phyloP scores from a whole-genome alignment of 2,797 vertebrate species.

The Rhinoraja longicauda region DNA sequence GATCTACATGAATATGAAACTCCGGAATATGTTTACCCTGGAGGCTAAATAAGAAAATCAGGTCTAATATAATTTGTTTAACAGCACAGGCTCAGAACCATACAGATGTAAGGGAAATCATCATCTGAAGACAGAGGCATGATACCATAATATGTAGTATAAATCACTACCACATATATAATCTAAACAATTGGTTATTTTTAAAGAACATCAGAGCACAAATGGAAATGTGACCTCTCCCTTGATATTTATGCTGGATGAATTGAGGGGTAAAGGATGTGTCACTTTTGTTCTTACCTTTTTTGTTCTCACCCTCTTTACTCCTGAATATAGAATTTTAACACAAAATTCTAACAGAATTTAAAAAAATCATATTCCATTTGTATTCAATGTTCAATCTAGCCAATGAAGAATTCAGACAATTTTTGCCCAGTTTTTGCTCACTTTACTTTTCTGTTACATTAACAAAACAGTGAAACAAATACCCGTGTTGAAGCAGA shows the following conservation, averaged over 20 bases:
- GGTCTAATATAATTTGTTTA: not conserved
- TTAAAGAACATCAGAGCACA: not conserved
- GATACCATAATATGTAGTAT: not conserved
- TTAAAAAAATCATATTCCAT: not conserved
- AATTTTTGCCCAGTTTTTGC: not conserved
- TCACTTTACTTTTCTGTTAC: not conserved
- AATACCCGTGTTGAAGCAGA: not conserved
- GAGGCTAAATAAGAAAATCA: not conserved
- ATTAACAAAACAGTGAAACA: not conserved
- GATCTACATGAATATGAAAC: not conserved
- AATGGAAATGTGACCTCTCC: not conserved
- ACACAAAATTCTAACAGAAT: not conserved
- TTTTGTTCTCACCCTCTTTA: not conserved
- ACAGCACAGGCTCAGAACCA: not conserved
- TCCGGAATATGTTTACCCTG: conserved; percentile 19
- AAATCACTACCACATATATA: not conserved
- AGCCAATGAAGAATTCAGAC: not conserved
- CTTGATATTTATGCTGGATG: not conserved
- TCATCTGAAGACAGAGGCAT: not conserved
- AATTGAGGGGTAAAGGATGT: not conserved
- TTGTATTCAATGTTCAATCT: too few relatives aligned
- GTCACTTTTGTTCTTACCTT: not conserved
- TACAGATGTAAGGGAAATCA: not conserved
- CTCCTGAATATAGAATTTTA: not conserved
- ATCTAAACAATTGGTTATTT: not conserved